These are phyloP conservation scores for Dendrolimus punctatus DNA, from an alignment of 1,140 invertebrate genomes.

Conservation along the genomic window DNA sequence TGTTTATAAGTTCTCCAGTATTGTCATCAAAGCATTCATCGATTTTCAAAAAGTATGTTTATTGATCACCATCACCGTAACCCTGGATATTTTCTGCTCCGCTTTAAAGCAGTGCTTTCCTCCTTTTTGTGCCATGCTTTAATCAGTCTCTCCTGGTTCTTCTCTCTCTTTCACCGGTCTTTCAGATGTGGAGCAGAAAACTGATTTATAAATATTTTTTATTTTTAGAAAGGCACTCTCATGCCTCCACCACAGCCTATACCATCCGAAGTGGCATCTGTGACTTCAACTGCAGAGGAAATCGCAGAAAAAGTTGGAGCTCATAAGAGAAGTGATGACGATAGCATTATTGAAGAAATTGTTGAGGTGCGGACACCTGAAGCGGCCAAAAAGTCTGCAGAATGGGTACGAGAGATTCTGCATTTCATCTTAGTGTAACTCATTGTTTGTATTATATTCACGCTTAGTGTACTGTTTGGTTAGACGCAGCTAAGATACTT, in stretches of 20 bases:
- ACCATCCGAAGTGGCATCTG: conserved; percentile 13
- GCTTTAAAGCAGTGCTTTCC: no score
- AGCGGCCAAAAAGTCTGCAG: conserved; percentile 28
- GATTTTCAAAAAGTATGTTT: no score
- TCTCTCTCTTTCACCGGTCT: not conserved
- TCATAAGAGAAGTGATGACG: conserved; percentile 25
- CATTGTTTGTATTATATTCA: no score
- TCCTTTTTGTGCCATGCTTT: no score
- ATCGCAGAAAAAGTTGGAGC: conserved; percentile 13
- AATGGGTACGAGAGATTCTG: conserved; percentile 34
- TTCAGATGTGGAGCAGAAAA: not conserved
- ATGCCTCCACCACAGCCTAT: conserved; percentile 21
- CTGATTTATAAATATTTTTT: not conserved
- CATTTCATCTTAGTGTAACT: no score
- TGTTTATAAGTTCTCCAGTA: not conserved
- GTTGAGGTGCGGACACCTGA: conserved; percentile 32
- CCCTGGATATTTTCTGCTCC: no score
- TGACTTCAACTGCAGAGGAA: conserved; percentile 1
- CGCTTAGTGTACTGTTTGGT: no score
- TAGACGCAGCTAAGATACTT: no score
- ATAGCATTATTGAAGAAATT: conserved; percentile 43
- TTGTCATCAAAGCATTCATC: not conserved
- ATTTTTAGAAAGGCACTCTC: conserved; percentile 23
- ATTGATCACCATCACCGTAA: no score
- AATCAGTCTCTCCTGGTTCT: not conserved